These are phyloP conservation scores for Meteorus cinctellus DNA, from an alignment of 2,888 invertebrate species.

Conservation along the genomic window DNA sequence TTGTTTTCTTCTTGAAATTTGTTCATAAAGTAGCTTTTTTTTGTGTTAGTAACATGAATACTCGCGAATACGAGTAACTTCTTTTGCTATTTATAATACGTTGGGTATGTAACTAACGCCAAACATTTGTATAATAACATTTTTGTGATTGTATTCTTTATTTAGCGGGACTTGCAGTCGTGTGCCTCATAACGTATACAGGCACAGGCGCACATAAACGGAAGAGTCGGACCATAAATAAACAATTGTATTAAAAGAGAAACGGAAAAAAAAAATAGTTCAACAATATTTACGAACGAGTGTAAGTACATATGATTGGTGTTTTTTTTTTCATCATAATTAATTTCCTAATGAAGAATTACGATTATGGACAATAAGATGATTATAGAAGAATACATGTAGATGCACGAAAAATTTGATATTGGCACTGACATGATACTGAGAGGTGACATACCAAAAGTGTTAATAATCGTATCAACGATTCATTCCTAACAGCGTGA, in stretches of 20 bases:
- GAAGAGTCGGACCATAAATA: conserved; percentile 34
- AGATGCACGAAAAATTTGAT: not conserved
- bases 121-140: conserved; percentile 24
- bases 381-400: conserved; percentile 6
- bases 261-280: not conserved
- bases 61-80: conserved; percentile 70
- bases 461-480: not conserved
- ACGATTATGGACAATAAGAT: conserved; percentile 11
- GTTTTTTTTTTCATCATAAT: not conserved
- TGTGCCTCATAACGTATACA: not conserved
- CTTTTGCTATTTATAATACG: conserved; percentile 60
- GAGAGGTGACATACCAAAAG: not conserved
- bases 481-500: not conserved
- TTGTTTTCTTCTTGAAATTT: conserved; percentile 54
- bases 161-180: not conserved
- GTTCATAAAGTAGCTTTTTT: conserved; percentile 2
- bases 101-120: conserved; percentile 51
- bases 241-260: not conserved
- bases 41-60: conserved; percentile 55
- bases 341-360: not conserved
- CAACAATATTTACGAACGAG: conserved; percentile 26
- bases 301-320: conserved; percentile 42
- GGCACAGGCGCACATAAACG: conserved; percentile 22
- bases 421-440: conserved; percentile 19
- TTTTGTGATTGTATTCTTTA: conserved; percentile 24